These are phyloP conservation scores for Pseudopodoces humilis DNA, from an alignment of 2,113 vertebrate species.

Conservation along the genomic window DNA sequence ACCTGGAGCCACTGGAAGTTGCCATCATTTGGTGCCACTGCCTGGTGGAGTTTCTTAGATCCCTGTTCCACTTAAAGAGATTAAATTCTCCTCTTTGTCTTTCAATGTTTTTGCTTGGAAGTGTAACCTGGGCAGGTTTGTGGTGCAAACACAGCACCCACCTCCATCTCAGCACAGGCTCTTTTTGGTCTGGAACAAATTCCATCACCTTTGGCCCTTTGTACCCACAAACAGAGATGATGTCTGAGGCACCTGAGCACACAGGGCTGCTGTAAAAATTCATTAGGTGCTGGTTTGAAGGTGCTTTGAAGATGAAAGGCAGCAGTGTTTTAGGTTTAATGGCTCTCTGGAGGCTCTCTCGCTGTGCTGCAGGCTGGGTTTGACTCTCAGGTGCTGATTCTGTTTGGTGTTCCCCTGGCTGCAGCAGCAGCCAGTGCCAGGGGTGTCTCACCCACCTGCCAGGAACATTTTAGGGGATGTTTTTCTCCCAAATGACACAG, in stretches of 20 bases:
- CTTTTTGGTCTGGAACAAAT: not conserved
- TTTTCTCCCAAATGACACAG: not conserved
- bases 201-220: not conserved
- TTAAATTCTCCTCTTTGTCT: not conserved
- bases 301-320: constrained; percentile 41
- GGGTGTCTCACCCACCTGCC: not conserved
- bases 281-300: not conserved
- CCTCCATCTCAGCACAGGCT: not conserved
- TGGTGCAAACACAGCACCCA: not conserved
- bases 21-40: not conserved
- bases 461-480: not conserved
- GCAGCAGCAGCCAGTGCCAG: not conserved
- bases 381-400: fast-evolving
- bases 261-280: not conserved
- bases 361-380: not conserved
- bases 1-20: not conserved
- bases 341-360: not conserved
- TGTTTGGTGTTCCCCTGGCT: not conserved
- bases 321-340: not conserved
- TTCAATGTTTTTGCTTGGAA: not conserved
- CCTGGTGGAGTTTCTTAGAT: not conserved
- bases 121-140: not conserved
- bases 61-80: not conserved
- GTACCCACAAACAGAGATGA: fast-evolving
- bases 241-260: not conserved